These are phyloP conservation scores for Nomada goodeniana DNA, from an alignment of 2,888 invertebrate genomes.

Conservation along the genomic window DNA sequence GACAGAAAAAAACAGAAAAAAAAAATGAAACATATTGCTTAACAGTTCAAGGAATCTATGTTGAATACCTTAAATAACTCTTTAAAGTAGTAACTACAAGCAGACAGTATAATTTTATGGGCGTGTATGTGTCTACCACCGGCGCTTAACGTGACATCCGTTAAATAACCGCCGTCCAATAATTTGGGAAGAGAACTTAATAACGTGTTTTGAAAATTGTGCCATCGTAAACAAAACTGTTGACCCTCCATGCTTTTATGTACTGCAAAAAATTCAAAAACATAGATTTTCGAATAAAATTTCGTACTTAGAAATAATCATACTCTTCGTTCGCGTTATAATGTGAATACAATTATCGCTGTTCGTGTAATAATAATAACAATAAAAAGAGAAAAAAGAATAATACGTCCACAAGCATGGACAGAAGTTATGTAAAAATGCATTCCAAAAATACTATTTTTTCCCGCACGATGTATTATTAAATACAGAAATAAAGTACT, in stretches of 20 bases:
- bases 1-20: no score
- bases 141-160: constrained; percentile 94
- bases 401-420: constrained; percentile 4
- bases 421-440: constrained; percentile 10
- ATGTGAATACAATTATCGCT: background rate
- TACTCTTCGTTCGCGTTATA: background rate
- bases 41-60: constrained; percentile 18
- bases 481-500: background rate
- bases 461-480: background rate
- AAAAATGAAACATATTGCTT: background rate
- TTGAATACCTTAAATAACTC: constrained; percentile 91
- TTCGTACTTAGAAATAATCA: background rate
- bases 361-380: background rate
- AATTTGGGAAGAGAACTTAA: constrained; percentile 91
- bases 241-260: constrained; percentile 86
- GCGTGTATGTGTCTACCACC: constrained; percentile 93
- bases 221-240: constrained; percentile 94
- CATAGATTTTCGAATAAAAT: constrained; percentile 10
- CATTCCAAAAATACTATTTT: constrained; percentile 11
- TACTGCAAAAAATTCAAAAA: constrained; percentile 49
- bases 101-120: constrained; percentile 93
- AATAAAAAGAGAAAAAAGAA: background rate
- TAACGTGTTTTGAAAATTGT: constrained; percentile 91
- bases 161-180: constrained; percentile 92
- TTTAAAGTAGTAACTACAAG: constrained; percentile 96